Evolutionary conservation across 2,797 vertebrate genomes (phyloP).

Genomic region (Hylomyscus alleni): DNA sequence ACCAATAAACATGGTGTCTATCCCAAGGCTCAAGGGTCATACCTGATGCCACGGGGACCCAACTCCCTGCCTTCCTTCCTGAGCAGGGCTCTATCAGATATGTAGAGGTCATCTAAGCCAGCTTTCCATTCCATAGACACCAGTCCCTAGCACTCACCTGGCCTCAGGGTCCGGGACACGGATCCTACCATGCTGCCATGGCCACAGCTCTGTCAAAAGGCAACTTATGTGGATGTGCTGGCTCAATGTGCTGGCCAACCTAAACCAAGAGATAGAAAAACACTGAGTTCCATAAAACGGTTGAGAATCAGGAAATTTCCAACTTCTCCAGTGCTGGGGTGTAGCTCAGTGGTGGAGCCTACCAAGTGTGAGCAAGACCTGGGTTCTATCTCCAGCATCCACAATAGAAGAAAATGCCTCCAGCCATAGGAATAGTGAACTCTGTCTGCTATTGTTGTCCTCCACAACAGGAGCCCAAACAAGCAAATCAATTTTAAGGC

Average conservation of each 20-base stretch:
- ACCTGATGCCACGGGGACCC: neutral
- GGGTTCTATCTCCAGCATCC: neutral
- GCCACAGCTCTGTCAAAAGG: conserved; percentile 56
- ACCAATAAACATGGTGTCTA: neutral
- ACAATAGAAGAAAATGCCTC: neutral
- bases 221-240: conserved; percentile 39
- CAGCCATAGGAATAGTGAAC: neutral
- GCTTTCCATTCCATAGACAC: neutral
- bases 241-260: conserved; percentile 61
- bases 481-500: neutral
- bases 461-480: neutral
- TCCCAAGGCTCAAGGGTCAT: neutral
- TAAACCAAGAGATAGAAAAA: conserved; percentile 68
- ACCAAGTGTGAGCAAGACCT: neutral
- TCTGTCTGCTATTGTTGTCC: neutral
- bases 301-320: neutral
- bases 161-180: conserved; percentile 48
- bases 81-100: neutral
- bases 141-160: conserved; percentile 72
- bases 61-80: neutral
- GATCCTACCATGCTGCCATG: conserved; percentile 76
- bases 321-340: neutral
- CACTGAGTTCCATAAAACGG: conserved; percentile 37
- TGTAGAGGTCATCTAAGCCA: neutral
- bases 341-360: neutral